phyloP scores from a whole-genome alignment of 2,797 vertebrate genomes.

The Rachycentron canadum region DNA sequence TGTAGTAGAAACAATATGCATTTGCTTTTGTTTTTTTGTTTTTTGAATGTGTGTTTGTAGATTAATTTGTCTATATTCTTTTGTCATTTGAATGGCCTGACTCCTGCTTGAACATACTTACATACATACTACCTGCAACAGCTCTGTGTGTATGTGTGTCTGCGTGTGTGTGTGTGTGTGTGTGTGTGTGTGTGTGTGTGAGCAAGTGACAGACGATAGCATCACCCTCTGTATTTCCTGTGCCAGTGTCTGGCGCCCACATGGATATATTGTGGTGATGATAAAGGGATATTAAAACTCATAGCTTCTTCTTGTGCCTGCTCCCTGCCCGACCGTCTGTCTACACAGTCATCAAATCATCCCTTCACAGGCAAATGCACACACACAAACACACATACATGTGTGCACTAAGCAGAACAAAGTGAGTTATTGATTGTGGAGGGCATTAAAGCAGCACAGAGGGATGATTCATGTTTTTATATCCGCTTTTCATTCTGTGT shows the following conservation, averaged over 20 bases:
- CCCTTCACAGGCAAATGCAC: slow-evolving; percentile 22
- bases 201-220: slow-evolving; percentile 63
- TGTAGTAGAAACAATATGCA: not conserved
- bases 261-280: slow-evolving; percentile 63
- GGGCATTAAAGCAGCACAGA: slow-evolving; percentile 41
- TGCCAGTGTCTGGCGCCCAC: slow-evolving; percentile 63
- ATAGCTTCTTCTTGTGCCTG: slow-evolving; percentile 41
- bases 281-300: slow-evolving; percentile 81
- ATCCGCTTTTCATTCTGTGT: slow-evolving; percentile 36
- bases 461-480: slow-evolving; percentile 59
- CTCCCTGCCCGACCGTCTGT: slow-evolving; percentile 51
- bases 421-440: slow-evolving; percentile 65
- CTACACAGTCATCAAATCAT: slow-evolving; percentile 48
- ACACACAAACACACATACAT: slow-evolving; percentile 22
- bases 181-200: slow-evolving; percentile 13
- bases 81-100: not conserved
- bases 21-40: not conserved
- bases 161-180: not conserved
- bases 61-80: not conserved
- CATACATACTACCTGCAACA: slow-evolving; percentile 7
- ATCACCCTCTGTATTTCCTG: slow-evolving; percentile 74
- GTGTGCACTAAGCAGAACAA: slow-evolving; percentile 45
- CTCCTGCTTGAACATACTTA: not conserved
- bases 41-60: not conserved
- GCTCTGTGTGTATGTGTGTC: not conserved